Conservation (phyloP, 1,140 invertebrate species). For the Mycetomoellerius zeteki region DNA sequence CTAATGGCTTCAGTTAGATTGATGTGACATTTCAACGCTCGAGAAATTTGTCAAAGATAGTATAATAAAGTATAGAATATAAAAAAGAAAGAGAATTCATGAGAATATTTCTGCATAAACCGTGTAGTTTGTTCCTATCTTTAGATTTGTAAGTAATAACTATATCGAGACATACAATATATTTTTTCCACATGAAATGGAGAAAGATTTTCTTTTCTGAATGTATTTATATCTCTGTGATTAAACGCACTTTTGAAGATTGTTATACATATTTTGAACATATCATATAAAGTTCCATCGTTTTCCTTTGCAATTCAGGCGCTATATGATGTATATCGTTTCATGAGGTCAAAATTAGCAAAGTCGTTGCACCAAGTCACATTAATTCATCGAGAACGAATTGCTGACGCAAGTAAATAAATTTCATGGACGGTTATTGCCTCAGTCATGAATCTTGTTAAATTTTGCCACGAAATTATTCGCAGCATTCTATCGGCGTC, state of each 20-base stretch:
- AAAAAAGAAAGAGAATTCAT: neutral
- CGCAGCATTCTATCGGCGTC: neutral
- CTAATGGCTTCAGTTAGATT: constrained; percentile 8
- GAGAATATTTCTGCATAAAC: neutral
- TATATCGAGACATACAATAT: neutral
- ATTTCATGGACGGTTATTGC: constrained; percentile 45
- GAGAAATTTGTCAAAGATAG: neutral
- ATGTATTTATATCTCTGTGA: neutral
- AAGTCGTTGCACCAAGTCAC: neutral
- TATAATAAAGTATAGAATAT: neutral
- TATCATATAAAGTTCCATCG: neutral
- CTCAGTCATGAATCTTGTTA: constrained; percentile 21
- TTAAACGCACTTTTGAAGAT: neutral
- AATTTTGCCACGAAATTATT: constrained; percentile 45
- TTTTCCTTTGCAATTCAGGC: neutral
- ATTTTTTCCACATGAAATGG: neutral
- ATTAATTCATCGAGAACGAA: constrained; percentile 12
- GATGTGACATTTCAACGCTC: neutral
- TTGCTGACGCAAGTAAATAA: constrained; percentile 18
- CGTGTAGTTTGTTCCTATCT: neutral
- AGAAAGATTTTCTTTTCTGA: neutral
- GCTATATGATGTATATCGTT: neutral
- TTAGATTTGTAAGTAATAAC: neutral
- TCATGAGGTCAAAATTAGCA: neutral
- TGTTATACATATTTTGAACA: neutral